Conservation (phyloP, 1,140 invertebrate genomes). For the Tetranychus urticae region DNA sequence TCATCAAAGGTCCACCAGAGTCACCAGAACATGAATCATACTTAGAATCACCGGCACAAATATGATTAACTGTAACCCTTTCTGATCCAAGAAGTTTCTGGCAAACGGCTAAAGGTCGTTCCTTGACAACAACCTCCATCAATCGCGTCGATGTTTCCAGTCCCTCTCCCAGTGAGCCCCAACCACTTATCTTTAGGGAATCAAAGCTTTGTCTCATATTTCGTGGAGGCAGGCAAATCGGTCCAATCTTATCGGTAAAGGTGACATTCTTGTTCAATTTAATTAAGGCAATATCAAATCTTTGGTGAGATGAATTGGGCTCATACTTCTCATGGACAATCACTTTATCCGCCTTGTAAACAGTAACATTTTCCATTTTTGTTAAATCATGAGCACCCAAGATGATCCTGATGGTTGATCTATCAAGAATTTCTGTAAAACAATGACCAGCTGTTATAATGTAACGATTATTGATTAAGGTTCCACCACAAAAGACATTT, state of each 20-base stretch:
- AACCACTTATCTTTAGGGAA: constrained; percentile 44
- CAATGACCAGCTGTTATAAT: constrained; percentile 22
- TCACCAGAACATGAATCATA: constrained; percentile 14
- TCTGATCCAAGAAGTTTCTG: constrained; percentile 2
- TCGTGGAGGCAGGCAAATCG: constrained; percentile 48
- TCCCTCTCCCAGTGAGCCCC: constrained; percentile 29
- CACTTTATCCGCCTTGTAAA: background rate
- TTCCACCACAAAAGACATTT: constrained; percentile 19
- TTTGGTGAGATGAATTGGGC: background rate
- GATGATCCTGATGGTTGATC: background rate
- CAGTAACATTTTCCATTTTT: background rate
- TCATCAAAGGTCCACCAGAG: constrained; percentile 27
- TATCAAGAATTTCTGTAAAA: constrained; percentile 14
- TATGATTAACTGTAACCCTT: constrained; percentile 12
- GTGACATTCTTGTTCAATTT: constrained; percentile 47
- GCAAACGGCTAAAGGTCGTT: constrained; percentile 15
- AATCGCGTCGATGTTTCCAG: constrained; percentile 26
- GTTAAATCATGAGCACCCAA: background rate
- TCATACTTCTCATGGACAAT: background rate
- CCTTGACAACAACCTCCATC: constrained; percentile 21
- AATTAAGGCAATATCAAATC: constrained; percentile 49
- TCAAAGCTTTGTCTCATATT: constrained; percentile 20
- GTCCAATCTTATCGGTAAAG: constrained; percentile 68
- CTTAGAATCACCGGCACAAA: constrained; percentile 16
- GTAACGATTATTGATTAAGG: constrained; percentile 17